Evolutionary conservation across 2,113 vertebrate species (phyloP).

Genomic region (Herpetotheres cachinnans): DNA sequence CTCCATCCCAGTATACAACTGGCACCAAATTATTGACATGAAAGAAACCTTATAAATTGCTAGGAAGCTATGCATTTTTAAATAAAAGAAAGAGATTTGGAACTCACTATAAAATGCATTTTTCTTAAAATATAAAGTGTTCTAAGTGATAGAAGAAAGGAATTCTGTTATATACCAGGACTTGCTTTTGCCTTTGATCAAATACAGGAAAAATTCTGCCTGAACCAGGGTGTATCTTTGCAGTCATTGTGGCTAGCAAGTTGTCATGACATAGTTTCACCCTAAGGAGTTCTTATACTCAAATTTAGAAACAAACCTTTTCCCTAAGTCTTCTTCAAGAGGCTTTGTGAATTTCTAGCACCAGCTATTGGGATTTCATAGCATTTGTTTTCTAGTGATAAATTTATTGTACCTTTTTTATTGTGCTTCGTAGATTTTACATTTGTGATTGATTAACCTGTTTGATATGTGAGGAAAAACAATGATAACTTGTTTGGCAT

Average conservation of each 20-base stretch:
- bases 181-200: not conserved
- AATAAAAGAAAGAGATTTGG: not conserved
- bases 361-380: not conserved
- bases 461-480: not conserved
- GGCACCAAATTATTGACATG: not conserved
- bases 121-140: not conserved
- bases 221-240: not conserved
- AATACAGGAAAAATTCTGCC: not conserved
- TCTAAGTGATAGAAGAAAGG: not conserved
- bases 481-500: not conserved
- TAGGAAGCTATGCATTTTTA: not conserved
- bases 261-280: not conserved
- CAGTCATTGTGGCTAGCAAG: not conserved
- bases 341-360: not conserved
- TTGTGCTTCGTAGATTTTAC: not conserved
- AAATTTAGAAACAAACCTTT: not conserved
- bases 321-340: not conserved
- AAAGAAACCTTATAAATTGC: not conserved
- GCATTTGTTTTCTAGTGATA: not conserved
- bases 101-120: not conserved
- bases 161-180: not conserved
- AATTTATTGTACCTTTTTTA: not conserved
- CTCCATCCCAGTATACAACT: not conserved
- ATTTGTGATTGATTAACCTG: not conserved
- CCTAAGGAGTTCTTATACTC: not conserved